Base-by-base conservation (phyloP, 2,113 vertebrate species). In the Nycticorax nycticorax region DNA sequence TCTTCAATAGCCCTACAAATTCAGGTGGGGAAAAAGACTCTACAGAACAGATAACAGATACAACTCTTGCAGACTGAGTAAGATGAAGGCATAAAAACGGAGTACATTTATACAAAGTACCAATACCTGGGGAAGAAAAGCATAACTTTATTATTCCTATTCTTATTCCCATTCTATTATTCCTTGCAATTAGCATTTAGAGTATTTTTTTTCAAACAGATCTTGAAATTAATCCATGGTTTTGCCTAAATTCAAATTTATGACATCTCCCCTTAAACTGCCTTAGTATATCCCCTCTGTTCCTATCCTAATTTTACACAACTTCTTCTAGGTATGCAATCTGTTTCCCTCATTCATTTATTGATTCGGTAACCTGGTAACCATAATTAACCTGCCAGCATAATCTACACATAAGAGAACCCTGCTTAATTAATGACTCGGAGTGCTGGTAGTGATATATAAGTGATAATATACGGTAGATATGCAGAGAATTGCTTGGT, bases 331-430 rank as follows among this genome's bases (percentile, higher is more conserved):
- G 47, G 37, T 63, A 81, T 67, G 47, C 86, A 91, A 52, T 80
- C 64, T 75, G 33, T 68, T 89, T 72, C 47, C 21, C 35, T 66
- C 37, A 50, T 53, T 89, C 75, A 66, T 78, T 92, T 93, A 96
- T 72, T 93, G 91, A 94, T 89, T 95, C 76, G 88, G 83, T 92
- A 91, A 87, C 79, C 68, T 81, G 76, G 76, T 91, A 94, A 94
- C 75, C 79, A 75, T 94, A 96, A 96, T 94, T 95, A 96, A 95
- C 73, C 79, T 91, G 79, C 83, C 95, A 90, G 83, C 48, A 84
- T 89, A 93, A 94, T 72, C 73, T 85, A 93, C 37, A 12, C 73
- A 22, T 72, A 95, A 67, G 48, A 96, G 86, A 95, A 85, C 10
- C 30, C 76, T 50, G 43, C 60, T 80, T 93, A 97, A 96, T 91